Percentiles rank a stretch among this genome's conserved stretches.
Evolutionary conservation across 1,140 invertebrate genomes (phyloP).

Genomic region (Scaptomyza montana): DNA sequence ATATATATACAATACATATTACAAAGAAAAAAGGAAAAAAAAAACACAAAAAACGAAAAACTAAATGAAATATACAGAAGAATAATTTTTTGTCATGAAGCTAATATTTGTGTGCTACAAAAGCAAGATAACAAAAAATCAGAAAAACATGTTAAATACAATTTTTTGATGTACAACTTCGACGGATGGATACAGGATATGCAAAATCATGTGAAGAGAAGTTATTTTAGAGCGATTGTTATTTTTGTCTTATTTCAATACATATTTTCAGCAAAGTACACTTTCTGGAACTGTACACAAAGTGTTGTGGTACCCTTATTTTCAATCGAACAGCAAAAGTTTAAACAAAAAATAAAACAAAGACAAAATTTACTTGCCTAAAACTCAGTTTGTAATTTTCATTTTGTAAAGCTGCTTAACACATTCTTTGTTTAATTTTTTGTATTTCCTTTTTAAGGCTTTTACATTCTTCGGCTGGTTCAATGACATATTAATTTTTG

Average conservation of each 20-base stretch:
- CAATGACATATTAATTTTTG: slow-evolving; percentile 17
- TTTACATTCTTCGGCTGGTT: background rate
- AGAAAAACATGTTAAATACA: slow-evolving; percentile 42
- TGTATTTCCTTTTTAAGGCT: background rate
- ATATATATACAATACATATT: slow-evolving; percentile 71
- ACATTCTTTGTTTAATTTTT: slow-evolving; percentile 9
- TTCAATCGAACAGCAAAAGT: slow-evolving; percentile 36
- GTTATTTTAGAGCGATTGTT: slow-evolving; percentile 17
- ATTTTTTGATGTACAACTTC: slow-evolving; percentile 72
- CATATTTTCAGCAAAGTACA: no score
- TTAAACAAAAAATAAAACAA: slow-evolving; percentile 16
- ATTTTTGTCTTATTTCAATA: no score
- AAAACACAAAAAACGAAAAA: slow-evolving; percentile 25
- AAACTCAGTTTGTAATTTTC: slow-evolving; percentile 58
- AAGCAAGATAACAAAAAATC: slow-evolving; percentile 14
- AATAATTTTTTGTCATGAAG: slow-evolving; percentile 73
- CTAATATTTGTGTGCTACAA: slow-evolving; percentile 59
- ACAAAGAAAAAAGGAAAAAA: slow-evolving; percentile 33
- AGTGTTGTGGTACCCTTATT: no score
- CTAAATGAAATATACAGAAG: slow-evolving; percentile 39
- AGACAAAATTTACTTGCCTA: slow-evolving; percentile 48
- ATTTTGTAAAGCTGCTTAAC: no score
- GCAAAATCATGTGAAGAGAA: background rate
- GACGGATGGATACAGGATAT: slow-evolving; percentile 49
- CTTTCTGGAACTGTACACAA: no score